phyloP scores from a whole-genome alignment of 2,113 vertebrate genomes.

The Cebus imitator region DNA sequence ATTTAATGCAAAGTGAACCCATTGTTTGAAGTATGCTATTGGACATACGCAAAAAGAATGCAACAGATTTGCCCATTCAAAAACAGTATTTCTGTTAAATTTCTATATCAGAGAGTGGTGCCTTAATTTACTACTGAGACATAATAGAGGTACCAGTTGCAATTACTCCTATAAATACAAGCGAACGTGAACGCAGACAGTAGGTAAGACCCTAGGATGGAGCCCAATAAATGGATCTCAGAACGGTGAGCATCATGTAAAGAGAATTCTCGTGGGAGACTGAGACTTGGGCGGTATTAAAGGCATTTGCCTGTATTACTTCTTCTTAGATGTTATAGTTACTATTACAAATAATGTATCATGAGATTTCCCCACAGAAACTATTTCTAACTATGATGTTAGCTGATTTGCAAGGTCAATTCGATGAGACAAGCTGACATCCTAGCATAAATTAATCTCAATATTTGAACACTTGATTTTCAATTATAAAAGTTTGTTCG shows the following conservation, averaged over 20 bases:
- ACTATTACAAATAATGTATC: not conserved
- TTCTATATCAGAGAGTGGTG: not conserved
- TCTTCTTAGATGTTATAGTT: not conserved
- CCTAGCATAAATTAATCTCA: conserved; percentile 43
- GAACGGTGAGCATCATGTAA: not conserved
- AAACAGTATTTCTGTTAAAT: not conserved
- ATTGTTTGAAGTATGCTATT: not conserved
- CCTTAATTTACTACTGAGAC: not conserved
- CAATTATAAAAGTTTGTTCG: conserved; percentile 25
- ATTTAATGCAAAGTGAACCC: conserved; percentile 12
- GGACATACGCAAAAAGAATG: not conserved
- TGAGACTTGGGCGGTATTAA: not conserved
- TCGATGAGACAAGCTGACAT: conserved; percentile 29
- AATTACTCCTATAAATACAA: not conserved
- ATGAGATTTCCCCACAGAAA: not conserved
- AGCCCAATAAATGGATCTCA: not conserved
- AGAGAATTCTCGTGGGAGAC: not conserved
- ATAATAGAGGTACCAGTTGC: not conserved
- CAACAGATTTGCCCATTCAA: not conserved
- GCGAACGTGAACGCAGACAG: not conserved
- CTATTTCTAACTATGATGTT: conserved; percentile 17
- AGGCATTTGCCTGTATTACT: not conserved
- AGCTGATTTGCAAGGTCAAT: conserved; percentile 60
- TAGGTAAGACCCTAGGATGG: not conserved
- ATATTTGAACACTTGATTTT: conserved; percentile 56